Evolutionary conservation across 2,888 invertebrate species (phyloP).

Genomic region (Drosophila rellima): DNA sequence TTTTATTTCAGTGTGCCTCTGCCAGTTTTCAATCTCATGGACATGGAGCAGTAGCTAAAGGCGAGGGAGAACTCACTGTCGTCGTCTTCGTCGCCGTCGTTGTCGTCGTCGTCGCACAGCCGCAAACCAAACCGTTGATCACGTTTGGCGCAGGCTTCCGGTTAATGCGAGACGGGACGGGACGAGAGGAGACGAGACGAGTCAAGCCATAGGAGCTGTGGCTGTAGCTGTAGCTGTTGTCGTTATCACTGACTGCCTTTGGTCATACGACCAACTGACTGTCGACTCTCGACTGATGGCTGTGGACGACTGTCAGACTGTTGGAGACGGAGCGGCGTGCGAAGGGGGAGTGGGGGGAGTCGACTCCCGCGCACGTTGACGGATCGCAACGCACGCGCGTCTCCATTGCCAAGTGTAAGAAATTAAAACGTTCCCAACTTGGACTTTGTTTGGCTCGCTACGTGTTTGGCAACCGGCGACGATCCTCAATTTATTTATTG

Average conservation of each 20-base stretch:
- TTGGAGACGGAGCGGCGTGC: not conserved
- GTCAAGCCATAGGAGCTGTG: slow-evolving; percentile 47
- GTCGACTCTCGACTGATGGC: slow-evolving; percentile 38
- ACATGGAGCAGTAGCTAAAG: slow-evolving; percentile 61
- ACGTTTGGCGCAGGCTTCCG: slow-evolving; percentile 85
- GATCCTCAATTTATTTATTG: slow-evolving; percentile 82
- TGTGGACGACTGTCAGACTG: slow-evolving; percentile 31
- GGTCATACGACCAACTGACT: slow-evolving; percentile 56
- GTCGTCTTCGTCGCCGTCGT: slow-evolving; percentile 25
- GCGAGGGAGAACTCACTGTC: slow-evolving; percentile 44
- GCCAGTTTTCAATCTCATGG: slow-evolving; percentile 52
- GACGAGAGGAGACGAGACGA: slow-evolving; percentile 5
- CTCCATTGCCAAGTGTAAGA: slow-evolving; percentile 77
- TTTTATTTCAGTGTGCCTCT: not conserved
- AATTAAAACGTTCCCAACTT: slow-evolving; percentile 80
- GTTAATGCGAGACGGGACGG: slow-evolving; percentile 74
- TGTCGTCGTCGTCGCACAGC: slow-evolving; percentile 65
- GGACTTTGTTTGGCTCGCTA: slow-evolving; percentile 77
- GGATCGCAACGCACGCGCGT: slow-evolving; percentile 78
- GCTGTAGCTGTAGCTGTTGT: slow-evolving; percentile 17
- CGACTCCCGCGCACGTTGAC: slow-evolving; percentile 78
- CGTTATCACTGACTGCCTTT: slow-evolving; percentile 66
- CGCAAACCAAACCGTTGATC: slow-evolving; percentile 83
- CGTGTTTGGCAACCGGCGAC: slow-evolving; percentile 80
- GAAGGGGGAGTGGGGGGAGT: slow-evolving; percentile 5